Evolutionary conservation across 35 echinoderm and acorn worm species (phyloP), one percentile per base, ranked within the genome.

Genomic region (Lytechinus variegatus): DNA sequence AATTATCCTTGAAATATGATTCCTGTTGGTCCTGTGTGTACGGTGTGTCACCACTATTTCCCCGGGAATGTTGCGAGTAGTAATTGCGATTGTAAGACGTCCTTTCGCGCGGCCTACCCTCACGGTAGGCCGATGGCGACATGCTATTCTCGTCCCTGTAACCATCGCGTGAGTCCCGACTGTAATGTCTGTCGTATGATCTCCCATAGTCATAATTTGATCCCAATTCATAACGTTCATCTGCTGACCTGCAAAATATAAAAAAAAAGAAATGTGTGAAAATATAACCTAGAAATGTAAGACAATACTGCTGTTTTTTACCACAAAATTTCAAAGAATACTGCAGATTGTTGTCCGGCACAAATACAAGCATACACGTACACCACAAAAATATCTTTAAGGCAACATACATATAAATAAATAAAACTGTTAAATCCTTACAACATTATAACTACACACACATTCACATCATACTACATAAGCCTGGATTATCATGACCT

Each of bases 141-240:
- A 95, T 95, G 56, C 95, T 97, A 95, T 86, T 98, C 94, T 98
- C 97, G 89, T 98, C 97, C 94, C 96, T 89, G 51, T 97, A 95
- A 10, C 87, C 97, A 96, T 95, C 95, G 29, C 87, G 94, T 72
- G 96, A 96, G 87, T 98, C 97, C 55, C 97, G 87, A 66, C 96
- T 93, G 95, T 97, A 98, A 95, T 98, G 97, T 95, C 96, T 97
- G 87, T 96, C 96, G 92, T 97, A 97, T 87, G 96, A 91, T 95
- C 96, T 91, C 86, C 96, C 97, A 91, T 97, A 98, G 95, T 98
- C 97, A 95, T 98, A 98, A 96, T 95, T 98, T 79, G 96, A 54
- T 95, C 89, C 90, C 57, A 95, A 53, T 53, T 97, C 97, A 86
- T 98, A 98, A 95, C 97, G 96, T 94, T 98, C 97, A 58, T 98